phyloP scores from a whole-genome alignment of 2,888 invertebrate genomes.

The Melikaiella ostensackeni region DNA sequence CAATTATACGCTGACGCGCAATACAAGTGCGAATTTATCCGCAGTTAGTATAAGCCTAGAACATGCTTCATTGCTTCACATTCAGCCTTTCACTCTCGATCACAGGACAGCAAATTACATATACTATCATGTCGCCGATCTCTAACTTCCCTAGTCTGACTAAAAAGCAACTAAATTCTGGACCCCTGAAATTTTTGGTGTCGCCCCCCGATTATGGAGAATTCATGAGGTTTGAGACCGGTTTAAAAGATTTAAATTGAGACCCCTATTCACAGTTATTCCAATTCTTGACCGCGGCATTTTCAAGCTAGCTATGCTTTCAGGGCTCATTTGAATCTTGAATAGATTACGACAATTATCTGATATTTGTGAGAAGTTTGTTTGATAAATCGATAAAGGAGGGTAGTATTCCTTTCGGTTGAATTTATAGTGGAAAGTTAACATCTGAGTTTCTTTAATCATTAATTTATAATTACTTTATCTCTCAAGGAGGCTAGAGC shows the following conservation, averaged over 20 bases:
- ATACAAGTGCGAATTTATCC: conserved; percentile 31
- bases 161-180: neutral
- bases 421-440: too few relatives aligned
- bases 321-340: neutral
- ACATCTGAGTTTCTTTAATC: neutral
- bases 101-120: conserved; percentile 14
- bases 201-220: neutral
- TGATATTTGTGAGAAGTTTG: neutral
- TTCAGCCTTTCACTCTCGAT: conserved; percentile 13
- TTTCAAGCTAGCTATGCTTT: neutral
- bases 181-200: neutral
- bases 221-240: neutral
- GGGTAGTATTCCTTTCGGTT: too few relatives aligned
- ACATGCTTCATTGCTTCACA: conserved; percentile 35
- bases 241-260: conserved; percentile 18
- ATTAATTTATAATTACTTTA: neutral
- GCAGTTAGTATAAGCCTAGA: conserved; percentile 33
- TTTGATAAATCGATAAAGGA: neutral
- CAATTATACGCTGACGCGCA: conserved; percentile 43
- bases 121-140: conserved; percentile 4
- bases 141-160: neutral
- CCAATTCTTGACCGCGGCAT: neutral
- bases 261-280: conserved; percentile 1
- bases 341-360: neutral
- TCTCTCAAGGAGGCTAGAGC: too few relatives aligned